These are phyloP conservation scores for Calidris pygmaea DNA, from an alignment of 2,113 vertebrate species.

Conservation along the genomic window DNA sequence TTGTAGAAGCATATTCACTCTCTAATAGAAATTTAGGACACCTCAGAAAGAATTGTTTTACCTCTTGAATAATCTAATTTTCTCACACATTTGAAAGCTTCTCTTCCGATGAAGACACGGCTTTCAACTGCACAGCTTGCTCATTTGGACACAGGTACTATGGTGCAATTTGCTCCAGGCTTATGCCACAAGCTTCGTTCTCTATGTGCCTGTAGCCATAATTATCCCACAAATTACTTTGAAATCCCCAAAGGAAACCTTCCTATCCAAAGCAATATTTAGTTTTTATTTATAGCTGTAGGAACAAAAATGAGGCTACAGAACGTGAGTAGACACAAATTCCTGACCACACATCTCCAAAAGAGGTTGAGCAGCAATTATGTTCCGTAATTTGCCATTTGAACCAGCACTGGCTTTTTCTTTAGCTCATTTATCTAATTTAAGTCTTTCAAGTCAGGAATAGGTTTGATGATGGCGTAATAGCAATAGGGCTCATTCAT, in stretches of 20 bases:
- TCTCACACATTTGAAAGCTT: not conserved
- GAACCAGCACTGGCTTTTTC: not conserved
- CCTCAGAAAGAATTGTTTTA: not conserved
- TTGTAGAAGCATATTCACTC: not conserved
- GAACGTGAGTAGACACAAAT: slow-evolving; percentile 10
- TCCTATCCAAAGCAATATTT: not conserved
- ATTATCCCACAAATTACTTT: slow-evolving; percentile 33
- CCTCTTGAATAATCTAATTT: not conserved
- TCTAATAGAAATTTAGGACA: not conserved
- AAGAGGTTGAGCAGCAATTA: not conserved
- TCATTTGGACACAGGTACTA: not conserved
- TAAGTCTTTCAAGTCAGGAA: not conserved
- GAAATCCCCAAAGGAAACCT: not conserved
- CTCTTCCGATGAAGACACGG: not conserved
- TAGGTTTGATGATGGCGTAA: not conserved
- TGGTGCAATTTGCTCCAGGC: not conserved
- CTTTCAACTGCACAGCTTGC: not conserved
- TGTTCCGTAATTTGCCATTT: not conserved
- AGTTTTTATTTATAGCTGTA: slow-evolving; percentile 47
- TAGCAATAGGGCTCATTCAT: not conserved
- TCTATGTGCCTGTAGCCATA: not conserved
- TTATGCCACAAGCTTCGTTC: not conserved
- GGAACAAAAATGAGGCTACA: not conserved
- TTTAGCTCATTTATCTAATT: not conserved
- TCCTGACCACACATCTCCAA: not conserved